Conservation (phyloP, 2,113 vertebrate genomes). For the Plectropomus leopardus region DNA sequence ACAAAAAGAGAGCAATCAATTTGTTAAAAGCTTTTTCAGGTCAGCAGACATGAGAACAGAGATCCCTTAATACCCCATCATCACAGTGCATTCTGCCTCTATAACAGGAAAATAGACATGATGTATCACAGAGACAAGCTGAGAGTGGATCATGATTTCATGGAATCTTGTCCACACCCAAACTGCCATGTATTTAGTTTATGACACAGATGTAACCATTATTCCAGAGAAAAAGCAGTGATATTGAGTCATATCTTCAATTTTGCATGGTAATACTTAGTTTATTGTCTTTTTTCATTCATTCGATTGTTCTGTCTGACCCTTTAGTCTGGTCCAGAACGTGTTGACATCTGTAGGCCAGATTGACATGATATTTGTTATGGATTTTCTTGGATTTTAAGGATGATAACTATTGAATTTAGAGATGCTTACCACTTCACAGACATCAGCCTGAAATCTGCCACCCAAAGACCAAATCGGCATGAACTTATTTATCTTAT, state of each 20-base stretch:
- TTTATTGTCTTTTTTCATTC: neutral
- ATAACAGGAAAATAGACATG: neutral
- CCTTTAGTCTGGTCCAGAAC: no score
- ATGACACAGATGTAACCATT: neutral
- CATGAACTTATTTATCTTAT: neutral
- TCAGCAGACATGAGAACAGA: conserved; percentile 13
- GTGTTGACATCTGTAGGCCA: neutral
- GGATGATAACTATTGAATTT: neutral
- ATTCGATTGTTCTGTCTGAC: neutral
- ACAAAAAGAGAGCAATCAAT: neutral
- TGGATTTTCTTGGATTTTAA: neutral
- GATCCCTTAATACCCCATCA: conserved; percentile 13
- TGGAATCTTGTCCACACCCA: neutral
- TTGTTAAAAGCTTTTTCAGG: conserved; percentile 44
- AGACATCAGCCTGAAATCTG: neutral
- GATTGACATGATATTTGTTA: neutral
- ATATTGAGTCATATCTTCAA: neutral
- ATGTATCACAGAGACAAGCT: conserved; percentile 8
- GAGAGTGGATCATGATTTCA: neutral
- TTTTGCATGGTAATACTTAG: neutral
- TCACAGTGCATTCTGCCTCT: conserved; percentile 5
- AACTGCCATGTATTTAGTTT: neutral
- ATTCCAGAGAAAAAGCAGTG: neutral
- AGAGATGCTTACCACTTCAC: neutral
- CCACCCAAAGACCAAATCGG: neutral